Percentiles rank a stretch among this genome's conserved stretches.
Evolutionary conservation across 2,797 vertebrate species (phyloP).

Genomic region (Lepidocolaptes lacrymiger): DNA sequence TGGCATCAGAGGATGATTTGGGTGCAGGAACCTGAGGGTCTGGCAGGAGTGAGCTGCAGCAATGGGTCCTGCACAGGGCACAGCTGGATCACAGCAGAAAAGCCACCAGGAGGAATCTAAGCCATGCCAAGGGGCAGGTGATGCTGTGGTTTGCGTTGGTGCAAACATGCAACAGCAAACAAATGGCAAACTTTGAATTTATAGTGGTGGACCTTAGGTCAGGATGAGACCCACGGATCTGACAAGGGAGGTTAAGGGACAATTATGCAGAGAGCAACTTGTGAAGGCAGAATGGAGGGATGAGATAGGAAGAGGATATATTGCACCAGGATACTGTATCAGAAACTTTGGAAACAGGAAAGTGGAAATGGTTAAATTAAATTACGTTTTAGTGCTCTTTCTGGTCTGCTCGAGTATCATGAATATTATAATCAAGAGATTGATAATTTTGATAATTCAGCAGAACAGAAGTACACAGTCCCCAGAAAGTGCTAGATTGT

Average conservation of each 20-base stretch:
- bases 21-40: neutral
- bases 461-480: slow-evolving; percentile 43
- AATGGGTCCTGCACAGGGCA: neutral
- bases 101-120: neutral
- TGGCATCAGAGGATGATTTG: neutral
- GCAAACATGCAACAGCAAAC: neutral
- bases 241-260: neutral
- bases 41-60: neutral
- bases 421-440: slow-evolving; percentile 67
- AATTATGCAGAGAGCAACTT: neutral
- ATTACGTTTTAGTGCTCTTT: neutral
- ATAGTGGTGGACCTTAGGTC: neutral
- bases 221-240: neutral
- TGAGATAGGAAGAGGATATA: neutral
- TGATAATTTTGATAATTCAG: slow-evolving; percentile 63
- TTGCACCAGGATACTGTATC: neutral
- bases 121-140: neutral
- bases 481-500: slow-evolving; percentile 52
- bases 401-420: slow-evolving; percentile 33
- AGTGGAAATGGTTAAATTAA: slow-evolving; percentile 33
- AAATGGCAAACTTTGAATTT: neutral
- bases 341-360: neutral
- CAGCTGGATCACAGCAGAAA: fast-evolving
- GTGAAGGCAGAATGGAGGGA: neutral
- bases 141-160: neutral